Evolutionary conservation across 2,888 invertebrate species (phyloP).

Genomic region (Priocnemis perturbator): DNA sequence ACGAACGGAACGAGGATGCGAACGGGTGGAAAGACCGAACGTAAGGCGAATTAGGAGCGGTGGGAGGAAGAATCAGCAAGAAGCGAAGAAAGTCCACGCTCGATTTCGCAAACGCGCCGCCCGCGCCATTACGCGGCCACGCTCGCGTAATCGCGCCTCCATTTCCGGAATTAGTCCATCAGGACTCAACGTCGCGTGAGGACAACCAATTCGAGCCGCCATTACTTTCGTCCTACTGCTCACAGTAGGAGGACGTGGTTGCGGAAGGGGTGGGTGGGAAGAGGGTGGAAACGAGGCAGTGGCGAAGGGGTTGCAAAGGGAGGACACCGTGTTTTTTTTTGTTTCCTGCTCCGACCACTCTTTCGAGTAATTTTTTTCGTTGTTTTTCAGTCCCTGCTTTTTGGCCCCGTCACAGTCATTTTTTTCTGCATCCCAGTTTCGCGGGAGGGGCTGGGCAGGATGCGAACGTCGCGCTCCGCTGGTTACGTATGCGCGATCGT

Average conservation of each 20-base stretch:
- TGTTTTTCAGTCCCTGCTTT: neutral
- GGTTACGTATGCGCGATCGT: neutral
- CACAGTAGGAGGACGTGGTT: too few species aligned
- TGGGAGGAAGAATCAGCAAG: conserved; percentile 5
- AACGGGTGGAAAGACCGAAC: too few species aligned
- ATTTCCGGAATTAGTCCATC: conserved; percentile 51
- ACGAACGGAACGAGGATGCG: too few species aligned
- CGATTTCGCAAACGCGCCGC: conserved; percentile 46
- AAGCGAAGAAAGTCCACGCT: conserved; percentile 32
- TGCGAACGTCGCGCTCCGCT: neutral
- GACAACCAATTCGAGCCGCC: conserved; percentile 37
- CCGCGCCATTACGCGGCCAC: conserved; percentile 41
- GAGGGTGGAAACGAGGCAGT: neutral
- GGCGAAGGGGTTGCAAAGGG: neutral
- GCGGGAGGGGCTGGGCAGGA: neutral
- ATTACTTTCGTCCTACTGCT: conserved; percentile 21
- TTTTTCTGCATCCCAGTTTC: neutral
- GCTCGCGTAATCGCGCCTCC: conserved; percentile 46
- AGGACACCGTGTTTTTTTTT: neutral
- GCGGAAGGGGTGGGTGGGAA: neutral
- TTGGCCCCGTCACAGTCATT: neutral
- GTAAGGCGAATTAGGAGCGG: neutral
- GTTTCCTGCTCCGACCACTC: neutral
- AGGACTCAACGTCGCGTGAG: conserved; percentile 50
- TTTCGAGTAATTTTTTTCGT: neutral